Conservation (phyloP, 2,113 vertebrate genomes). For the Thinocorus orbignyianus region DNA sequence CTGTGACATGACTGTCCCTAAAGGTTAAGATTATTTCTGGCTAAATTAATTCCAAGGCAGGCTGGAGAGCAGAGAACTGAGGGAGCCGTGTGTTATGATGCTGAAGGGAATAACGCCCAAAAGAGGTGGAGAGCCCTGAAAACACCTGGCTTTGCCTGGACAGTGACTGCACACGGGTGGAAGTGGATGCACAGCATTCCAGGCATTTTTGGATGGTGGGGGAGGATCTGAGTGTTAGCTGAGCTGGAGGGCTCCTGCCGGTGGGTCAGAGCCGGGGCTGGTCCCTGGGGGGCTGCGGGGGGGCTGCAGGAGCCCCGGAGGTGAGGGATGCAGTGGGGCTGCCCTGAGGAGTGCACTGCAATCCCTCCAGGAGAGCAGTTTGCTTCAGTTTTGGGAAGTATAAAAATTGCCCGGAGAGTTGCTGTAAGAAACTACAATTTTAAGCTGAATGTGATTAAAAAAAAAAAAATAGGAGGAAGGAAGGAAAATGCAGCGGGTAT, state of each 20-base stretch:
- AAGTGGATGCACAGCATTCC: not conserved
- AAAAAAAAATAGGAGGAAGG: not conserved
- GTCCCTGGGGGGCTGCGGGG: fast-evolving
- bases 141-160: not conserved
- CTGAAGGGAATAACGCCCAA: not conserved
- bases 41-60: not conserved
- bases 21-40: not conserved
- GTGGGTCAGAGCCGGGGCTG: not conserved
- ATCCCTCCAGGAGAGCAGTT: not conserved
- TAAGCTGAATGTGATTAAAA: not conserved
- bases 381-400: not conserved
- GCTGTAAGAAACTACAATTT: not conserved
- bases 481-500: not conserved
- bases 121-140: not conserved
- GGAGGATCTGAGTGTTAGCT: not conserved
- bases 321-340: not conserved
- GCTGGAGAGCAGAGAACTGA: not conserved
- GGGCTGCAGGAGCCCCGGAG: fast-evolving
- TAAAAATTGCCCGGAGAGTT: not conserved
- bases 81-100: not conserved
- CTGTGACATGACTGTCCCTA: not conserved
- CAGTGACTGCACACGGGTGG: not conserved
- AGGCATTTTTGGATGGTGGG: not conserved
- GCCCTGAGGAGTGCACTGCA: not conserved
- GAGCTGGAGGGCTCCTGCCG: not conserved